Evolutionary conservation across 2,797 vertebrate species (phyloP), one percentile per base, ranked within the genome.

Genomic region (Alcedo atthis): DNA sequence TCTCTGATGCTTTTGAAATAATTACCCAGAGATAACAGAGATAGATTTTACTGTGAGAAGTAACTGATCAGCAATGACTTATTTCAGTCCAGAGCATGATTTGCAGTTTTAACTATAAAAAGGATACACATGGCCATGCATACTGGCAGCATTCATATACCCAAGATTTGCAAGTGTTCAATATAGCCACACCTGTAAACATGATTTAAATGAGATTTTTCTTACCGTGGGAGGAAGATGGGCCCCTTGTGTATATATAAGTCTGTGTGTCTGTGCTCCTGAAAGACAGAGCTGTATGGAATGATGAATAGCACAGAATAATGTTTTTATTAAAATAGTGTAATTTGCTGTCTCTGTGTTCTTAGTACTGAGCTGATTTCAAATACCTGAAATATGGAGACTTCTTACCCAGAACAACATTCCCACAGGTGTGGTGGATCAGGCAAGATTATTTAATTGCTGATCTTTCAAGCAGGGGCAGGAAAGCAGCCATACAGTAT

Each of bases 21-120:
- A 90, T 90, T 94, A 80, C 48, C 71, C n/a, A 24, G 28, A 83
- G 48, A 73, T 53, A 81, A 62, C 61, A 91, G 69, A 68, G 67
- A 68, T 18, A 88, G 82, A 71, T 92, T 94, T 90, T 93, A 64
- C 48, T 53, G 20, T 48, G 45, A 88, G 49, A 53, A 66, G 32
- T 81, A 59, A 57, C 37, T 45, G 75, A 88, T 94, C 92, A 96
- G 77, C 94, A 91, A 94, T 96, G 69, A 75, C 92, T 94, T 97
- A 66, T 68, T 96, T 93, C 82, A 80, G 68, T 74, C 51, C 51
- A 80, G 46, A 74, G 53, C 49, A 75, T 75, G 70, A 87, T 95
- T 81, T 92, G 73, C 62, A 63, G 67, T 90, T 97, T 89, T 87
- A 20, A 82, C 46, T 63, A 12, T 78, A 88, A 94, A 91, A 95